Base-by-base conservation (phyloP, 1,140 invertebrate genomes). In the Drosophila subobscura region DNA sequence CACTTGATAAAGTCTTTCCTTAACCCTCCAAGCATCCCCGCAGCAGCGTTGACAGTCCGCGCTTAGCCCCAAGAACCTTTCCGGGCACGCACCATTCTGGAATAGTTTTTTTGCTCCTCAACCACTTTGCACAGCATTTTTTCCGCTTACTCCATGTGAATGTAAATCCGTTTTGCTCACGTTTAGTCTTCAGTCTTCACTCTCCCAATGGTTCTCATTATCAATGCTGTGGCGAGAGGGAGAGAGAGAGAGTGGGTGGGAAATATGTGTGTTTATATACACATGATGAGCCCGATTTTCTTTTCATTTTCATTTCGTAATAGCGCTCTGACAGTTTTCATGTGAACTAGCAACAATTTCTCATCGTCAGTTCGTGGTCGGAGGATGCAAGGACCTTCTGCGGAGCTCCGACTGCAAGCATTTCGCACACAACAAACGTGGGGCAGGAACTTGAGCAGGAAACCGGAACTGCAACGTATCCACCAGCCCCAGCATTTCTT, bases 381-480 rank as follows among this genome's bases (percentile, higher is more conserved):
- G 57, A 63, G 55, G 56, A 66, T 63, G 55, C 65, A 51, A 55
- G 60, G 70, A 74, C 75, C 64, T 71, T 67, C 50, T 76, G 77
- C 27, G 54, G 12, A 23, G 54, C 72, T 20, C 16, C 74, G 75
- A 71, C 46, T 77, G 79, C 64, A 86, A 81, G 79, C 81, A 85
- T 74, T 85, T 74, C 64, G 61, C 58, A 71, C 58, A 72, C 61
- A 72, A 55, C 57, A 63, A 40, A 53, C 47, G 77, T 60, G 42
- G 65, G 74, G 74, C 83, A 88, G 83, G 81, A 86, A 81, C 77
- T 81, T 67, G 44, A 75, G 83, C 78, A 88, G 83, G 83, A 86
- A 86, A 88, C 83, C 72, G 83, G 83, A 86, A 88, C 72, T 72
- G 83, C 75, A 76, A 78, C 78, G 79, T 71, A 64, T 73, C 78